Conservation (phyloP, 2,888 invertebrate species). For the Epirrita christyi region DNA sequence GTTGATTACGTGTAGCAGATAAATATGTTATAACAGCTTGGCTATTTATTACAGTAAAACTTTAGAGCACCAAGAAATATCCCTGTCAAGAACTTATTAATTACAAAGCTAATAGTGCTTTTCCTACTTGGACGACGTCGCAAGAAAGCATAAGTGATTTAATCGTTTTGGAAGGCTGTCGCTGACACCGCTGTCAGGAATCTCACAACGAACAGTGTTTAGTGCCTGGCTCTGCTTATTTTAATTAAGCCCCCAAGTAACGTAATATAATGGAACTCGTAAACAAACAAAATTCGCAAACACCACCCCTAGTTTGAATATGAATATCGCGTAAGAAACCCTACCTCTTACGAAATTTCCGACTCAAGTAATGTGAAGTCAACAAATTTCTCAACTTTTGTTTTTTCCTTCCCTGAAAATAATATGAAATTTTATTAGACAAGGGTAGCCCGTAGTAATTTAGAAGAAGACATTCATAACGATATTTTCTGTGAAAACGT, state of each 20-base stretch:
- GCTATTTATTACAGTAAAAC: too few species aligned
- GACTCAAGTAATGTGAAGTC: conserved; percentile 14
- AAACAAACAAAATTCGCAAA: conserved; percentile 52
- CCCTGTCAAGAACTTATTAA: background rate
- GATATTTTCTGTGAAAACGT: conserved; percentile 32
- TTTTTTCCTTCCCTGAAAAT: conserved; percentile 30
- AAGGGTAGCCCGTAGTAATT: conserved; percentile 26
- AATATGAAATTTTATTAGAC: conserved; percentile 39
- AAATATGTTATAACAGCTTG: too few species aligned
- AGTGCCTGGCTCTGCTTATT: conserved; percentile 50
- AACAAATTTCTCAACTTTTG: conserved; percentile 29
- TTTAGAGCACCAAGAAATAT: background rate
- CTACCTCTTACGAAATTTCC: conserved; percentile 18
- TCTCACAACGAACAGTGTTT: conserved; percentile 49
- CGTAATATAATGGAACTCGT: conserved; percentile 53
- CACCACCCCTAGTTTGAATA: conserved; percentile 44
- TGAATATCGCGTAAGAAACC: conserved; percentile 38
- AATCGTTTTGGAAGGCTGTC: conserved; percentile 21
- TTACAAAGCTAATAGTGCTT: background rate
- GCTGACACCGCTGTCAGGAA: conserved; percentile 51
- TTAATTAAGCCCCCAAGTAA: conserved; percentile 59
- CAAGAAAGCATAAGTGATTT: conserved; percentile 12
- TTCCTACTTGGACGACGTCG: conserved; percentile 1
- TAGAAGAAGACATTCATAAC: conserved; percentile 29
- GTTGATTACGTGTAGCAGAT: too few species aligned